Evolutionary conservation across 2,113 vertebrate species (phyloP), one percentile per base, ranked within the genome.

Genomic region (Dasyornis broadbenti): DNA sequence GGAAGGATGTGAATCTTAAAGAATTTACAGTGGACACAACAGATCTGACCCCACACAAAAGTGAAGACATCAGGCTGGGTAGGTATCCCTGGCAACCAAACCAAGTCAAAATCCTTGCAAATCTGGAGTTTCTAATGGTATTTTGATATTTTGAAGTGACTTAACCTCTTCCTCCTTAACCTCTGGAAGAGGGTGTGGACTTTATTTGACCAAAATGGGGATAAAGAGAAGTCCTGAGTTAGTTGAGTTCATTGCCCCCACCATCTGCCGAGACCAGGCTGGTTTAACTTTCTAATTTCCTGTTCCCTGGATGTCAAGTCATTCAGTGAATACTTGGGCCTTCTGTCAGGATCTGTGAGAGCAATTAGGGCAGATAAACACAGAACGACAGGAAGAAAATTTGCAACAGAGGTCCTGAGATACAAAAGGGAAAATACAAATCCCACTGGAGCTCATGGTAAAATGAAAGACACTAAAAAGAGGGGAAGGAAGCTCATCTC

Each of bases 61-160:
- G 86, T 7, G 98, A 99, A 92, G 98, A 99, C 80, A 97, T 98
- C 72, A 97, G 95, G 70, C 96, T 99, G 71, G 99, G 99, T 99
- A 96, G 94, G 98, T 86, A 39, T 11, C 63, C 4, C 61, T 40
- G 65, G 56, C 28, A 81, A 10, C 63, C 56, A 82, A 52, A 77
- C 1, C 35, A 17, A 63, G 16, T 13, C 50, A 27, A 37, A 92
- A 65, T 21, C 2, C 1, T 49, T 10, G 1, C 7, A 28, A 45
- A 12, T 45, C 69, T 82, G 33, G 21, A 17, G 31, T 71, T 61
- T 28, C n/a, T 33, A 10, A 11, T 16, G 37, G 28, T 20, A 15
- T 17, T 47, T 79, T 20, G 20, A 10, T 65, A 0, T 71, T 80
- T 64, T 17, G 45, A 49, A 53, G 44, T 33, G 19, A 20, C 5